These are phyloP conservation scores for Ichneumoninae sp. DNA, from an alignment of 2,888 invertebrate species.

Conservation along the genomic window DNA sequence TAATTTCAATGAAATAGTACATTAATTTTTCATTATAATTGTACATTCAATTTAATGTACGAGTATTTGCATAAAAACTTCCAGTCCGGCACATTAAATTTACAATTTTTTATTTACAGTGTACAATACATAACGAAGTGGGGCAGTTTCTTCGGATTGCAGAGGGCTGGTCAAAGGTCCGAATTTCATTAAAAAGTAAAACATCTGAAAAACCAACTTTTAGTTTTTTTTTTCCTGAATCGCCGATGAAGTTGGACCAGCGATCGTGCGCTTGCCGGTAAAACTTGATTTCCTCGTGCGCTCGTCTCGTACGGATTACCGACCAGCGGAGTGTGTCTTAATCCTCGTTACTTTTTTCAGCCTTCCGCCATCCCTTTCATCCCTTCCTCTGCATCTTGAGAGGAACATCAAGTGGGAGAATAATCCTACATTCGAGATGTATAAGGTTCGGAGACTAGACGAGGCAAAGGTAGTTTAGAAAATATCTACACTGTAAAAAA, in stretches of 20 bases:
- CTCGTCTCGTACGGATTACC: not conserved
- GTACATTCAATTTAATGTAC: too few relatives aligned
- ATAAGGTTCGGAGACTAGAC: slow-evolving; percentile 17
- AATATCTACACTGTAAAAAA: too few relatives aligned
- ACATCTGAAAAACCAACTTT: not conserved
- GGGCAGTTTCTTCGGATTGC: too few relatives aligned
- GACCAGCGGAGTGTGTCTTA: not conserved
- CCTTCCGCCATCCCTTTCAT: slow-evolving; percentile 56
- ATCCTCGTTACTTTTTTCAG: not conserved
- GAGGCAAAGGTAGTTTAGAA: not conserved
- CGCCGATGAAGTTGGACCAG: too few relatives aligned
- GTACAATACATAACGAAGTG: not conserved
- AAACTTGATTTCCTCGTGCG: not conserved
- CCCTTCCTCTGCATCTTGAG: slow-evolving; percentile 40
- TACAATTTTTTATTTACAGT: too few relatives aligned
- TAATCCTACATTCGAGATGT: slow-evolving; percentile 40
- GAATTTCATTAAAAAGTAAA: not conserved
- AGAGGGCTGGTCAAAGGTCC: too few relatives aligned
- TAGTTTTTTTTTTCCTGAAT: not conserved
- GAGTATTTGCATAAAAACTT: too few relatives aligned
- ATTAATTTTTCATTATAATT: too few relatives aligned
- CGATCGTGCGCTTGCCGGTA: too few relatives aligned
- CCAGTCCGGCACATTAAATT: too few relatives aligned
- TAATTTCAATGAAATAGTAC: too few relatives aligned
- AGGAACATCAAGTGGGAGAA: slow-evolving; percentile 46